These are phyloP conservation scores for Andrena hattorfiana DNA, from an alignment of 2,888 invertebrate genomes.

Conservation along the genomic window DNA sequence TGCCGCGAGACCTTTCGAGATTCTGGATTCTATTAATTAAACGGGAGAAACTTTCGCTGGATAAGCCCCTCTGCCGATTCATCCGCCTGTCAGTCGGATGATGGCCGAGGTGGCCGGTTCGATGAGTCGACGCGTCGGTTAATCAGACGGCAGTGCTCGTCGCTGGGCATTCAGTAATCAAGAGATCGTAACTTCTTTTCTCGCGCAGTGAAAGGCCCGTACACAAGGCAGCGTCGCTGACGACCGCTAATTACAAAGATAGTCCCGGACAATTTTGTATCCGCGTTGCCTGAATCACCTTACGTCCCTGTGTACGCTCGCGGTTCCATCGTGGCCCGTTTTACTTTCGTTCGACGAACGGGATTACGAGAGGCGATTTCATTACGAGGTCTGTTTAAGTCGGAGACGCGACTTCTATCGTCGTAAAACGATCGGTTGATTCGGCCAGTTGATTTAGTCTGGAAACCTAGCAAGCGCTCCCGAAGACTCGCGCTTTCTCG, in stretches of 20 bases:
- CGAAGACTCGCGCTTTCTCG: no score
- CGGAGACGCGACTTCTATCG: not conserved
- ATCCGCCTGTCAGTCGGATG: slow-evolving; percentile 55
- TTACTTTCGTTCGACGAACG: not conserved
- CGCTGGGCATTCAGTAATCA: slow-evolving; percentile 62
- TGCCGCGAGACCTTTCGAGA: not conserved
- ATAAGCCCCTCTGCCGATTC: slow-evolving; percentile 69
- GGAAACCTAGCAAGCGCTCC: no score
- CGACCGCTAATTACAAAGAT: slow-evolving; percentile 52
- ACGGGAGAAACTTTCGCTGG: slow-evolving; percentile 73
- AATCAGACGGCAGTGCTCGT: slow-evolving; percentile 58
- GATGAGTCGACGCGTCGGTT: slow-evolving; percentile 72
- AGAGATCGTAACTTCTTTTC: slow-evolving; percentile 61
- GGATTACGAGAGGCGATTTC: slow-evolving; percentile 23
- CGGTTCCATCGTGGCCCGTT: not conserved
- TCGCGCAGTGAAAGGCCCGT: slow-evolving; percentile 59
- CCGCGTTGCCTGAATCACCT: slow-evolving; percentile 24
- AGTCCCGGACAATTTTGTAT: slow-evolving; percentile 47
- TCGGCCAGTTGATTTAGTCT: no score
- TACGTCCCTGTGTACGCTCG: not conserved
- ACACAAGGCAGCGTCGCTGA: slow-evolving; percentile 20
- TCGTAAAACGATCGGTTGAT: not conserved
- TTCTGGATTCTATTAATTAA: slow-evolving; percentile 33
- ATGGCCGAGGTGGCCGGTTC: slow-evolving; percentile 66
- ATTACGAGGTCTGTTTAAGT: not conserved